Base-by-base conservation (phyloP, 92 coral and sea anemone species). In the Plumapathes pennacea region DNA sequence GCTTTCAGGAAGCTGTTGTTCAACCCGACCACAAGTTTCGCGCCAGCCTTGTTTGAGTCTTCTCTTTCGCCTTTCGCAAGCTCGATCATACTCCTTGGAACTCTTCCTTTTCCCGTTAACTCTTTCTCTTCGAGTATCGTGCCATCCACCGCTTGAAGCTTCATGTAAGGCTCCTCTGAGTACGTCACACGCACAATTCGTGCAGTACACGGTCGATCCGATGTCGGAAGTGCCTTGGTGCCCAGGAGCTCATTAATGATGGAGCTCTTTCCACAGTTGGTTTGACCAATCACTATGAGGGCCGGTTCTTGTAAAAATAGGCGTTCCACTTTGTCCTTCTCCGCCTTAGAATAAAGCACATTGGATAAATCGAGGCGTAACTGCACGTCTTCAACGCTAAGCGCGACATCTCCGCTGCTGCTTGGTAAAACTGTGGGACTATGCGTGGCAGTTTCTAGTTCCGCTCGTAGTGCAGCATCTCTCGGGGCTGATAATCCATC, bases 231-330 rank as follows among this genome's bases (percentile, higher is more conserved):
- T 7, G 79, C 54, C 46, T 59, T 75, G 54, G 41, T 32, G 4
- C 82, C 72, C 11, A 82, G 45, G 8, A 82, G 57, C 52, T 82
- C 83, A 60, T 82, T 82, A 13, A 82, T 68, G 38, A 82, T 75
- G 49, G 89, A 82, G 74, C 89, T 82, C 38, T 82, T 82, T 4
- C 89, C 89, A 36, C 89, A 67, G 74, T 82, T 82, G 10, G 89
- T 82, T 46, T 82, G 89, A 5, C 89, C 89, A 4, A 75, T 68
- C 38, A 82, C 81, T n/a, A 82, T 82, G 4, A 82, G 62, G 5
- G 83, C 59, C 12, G 89, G 89, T 43, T 62, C 58, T 46, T 82
- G 62, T 0, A 67, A 32, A 50, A 82, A 62, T 31, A 82, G 66
- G 17, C 57, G 32, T 3, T 25, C 19, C 10, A 82, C 89, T 17